phyloP scores from a whole-genome alignment of 2,888 invertebrate species.

The Urechis unicinctus region DNA sequence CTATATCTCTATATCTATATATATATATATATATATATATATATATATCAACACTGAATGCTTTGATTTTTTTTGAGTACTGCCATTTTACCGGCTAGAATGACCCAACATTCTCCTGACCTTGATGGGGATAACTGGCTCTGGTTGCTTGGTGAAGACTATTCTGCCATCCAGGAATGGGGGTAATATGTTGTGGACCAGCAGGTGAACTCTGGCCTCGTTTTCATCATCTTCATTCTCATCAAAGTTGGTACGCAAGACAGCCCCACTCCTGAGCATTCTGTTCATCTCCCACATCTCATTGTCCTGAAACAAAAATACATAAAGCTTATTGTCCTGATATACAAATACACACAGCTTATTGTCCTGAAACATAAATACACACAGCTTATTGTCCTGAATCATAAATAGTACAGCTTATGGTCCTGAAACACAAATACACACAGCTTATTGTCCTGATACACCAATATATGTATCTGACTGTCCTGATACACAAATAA shows the following conservation, averaged over 20 bases:
- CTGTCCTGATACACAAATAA: no score
- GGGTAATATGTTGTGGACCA: constrained; percentile 97
- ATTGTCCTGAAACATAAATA: no score
- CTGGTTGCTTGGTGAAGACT: constrained; percentile 97
- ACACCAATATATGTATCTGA: no score
- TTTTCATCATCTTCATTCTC: constrained; percentile 88
- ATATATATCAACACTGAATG: no score
- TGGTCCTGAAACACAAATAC: constrained; percentile 63
- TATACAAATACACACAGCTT: no score
- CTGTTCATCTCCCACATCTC: constrained; percentile 98
- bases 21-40: no score
- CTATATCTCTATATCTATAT: no score
- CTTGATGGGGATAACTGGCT: constrained; percentile 92
- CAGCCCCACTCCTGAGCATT: constrained; percentile 85
- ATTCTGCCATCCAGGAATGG: constrained; percentile 98
- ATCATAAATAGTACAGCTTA: constrained; percentile 67
- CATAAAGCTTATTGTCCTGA: background rate
- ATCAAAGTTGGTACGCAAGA: constrained; percentile 64
- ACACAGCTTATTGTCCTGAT: background rate
- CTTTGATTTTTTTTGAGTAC: no score
- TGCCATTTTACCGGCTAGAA: no score
- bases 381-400: background rate
- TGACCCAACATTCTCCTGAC: no score
- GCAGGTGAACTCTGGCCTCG: constrained; percentile 85
- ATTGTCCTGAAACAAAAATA: constrained; percentile 65